Base-by-base conservation (phyloP, 2,888 invertebrate genomes). In the Folsomia candida region DNA sequence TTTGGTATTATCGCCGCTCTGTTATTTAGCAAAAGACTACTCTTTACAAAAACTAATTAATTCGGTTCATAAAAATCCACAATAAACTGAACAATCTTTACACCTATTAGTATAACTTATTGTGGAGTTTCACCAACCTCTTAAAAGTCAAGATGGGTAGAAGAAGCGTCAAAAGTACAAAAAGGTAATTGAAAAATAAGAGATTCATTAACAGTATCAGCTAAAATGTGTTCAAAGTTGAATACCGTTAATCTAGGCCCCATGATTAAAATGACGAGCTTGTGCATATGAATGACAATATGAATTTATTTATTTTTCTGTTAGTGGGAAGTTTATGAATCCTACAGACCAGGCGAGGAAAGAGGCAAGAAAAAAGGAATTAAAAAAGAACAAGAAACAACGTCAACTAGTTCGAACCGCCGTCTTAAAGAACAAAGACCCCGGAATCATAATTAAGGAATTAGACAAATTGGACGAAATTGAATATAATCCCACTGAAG, bases 291-390 rank as follows among this genome's bases (percentile, higher is more conserved):
- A 22, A 57, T 57, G 14, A 6, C 22, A 57, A 57, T 6, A 18
- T 6, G 6, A 18, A n/a, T 57, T 57, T 6, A 57, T 20, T 22
- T 57, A 57, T 57, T n/a, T 6, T 24, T 9, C 51, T 70, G 60
- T 29, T 62, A 70, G 97, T 94, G 98, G 98, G 84, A 97, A 97
- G 89, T 97, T 95, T 82, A 98, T 99, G 97, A 99, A 99, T 85
- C 98, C 98, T 54, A 98, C 98, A 3, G 98, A 99, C 85, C 97
- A 97, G 90, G 97, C 97, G 72, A 94, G 97, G 81, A 98, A 98
- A 84, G 97, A 97, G 84, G 97, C 97, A 18, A 88, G 97, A 68
- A 97, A 97, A 83, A 94, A 95, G 82, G 98, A 99, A 84, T 84
- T 98, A 54, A 99, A 98, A 84, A 98, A 97, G 86, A 99, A 99